Base-by-base conservation (phyloP, 2,888 invertebrate species). In the Andrena trimmerana region DNA sequence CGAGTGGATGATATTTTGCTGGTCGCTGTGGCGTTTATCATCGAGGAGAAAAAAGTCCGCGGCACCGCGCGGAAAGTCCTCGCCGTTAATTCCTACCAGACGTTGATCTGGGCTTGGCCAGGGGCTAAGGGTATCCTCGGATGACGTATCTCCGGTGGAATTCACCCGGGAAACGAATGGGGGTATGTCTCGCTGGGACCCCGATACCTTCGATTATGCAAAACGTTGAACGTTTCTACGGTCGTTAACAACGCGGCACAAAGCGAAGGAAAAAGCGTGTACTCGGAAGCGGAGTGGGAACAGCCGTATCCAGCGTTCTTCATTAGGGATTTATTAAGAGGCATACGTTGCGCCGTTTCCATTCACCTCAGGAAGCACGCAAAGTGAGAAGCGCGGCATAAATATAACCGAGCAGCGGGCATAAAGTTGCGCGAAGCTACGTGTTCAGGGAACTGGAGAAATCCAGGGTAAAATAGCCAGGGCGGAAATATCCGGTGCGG, bases 401-500 rank as follows among this genome's bases (percentile, higher is more conserved):
- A 76, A 76, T 72, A 72, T 71, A 72, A 70, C 76, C 78, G 24
- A 52, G 59, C 63, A 27, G 48, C 65, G 68, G 31, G 73, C 81
- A 52, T 74, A 82, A 73, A 77, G 59, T 82, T 69, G 63, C 72
- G 52, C 20, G 75, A 76, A 79, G 77, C 68, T 74, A 80, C 77
- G 72, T 71, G 77, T 76, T 77, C 74, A 31, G 63, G 76, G 54
- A 84, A 85, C 63, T 71, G 77, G 80, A 68, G 80, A 73, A 50
- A 85, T 80, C 84, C 71, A 13, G 77, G 71, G 73, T 74, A 52
- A 80, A 83, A 73, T 66, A 83, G 83, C 65, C 71, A 77, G 71
- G 77, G 73, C 74, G 83, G 84, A 85, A 83, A 83, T 85, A 83
- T 80, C 83, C 80, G 57, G 68, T 57, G 60, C 67, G 20, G 70